Conservation (phyloP, 1,140 invertebrate species). For the Nymphalis io region DNA sequence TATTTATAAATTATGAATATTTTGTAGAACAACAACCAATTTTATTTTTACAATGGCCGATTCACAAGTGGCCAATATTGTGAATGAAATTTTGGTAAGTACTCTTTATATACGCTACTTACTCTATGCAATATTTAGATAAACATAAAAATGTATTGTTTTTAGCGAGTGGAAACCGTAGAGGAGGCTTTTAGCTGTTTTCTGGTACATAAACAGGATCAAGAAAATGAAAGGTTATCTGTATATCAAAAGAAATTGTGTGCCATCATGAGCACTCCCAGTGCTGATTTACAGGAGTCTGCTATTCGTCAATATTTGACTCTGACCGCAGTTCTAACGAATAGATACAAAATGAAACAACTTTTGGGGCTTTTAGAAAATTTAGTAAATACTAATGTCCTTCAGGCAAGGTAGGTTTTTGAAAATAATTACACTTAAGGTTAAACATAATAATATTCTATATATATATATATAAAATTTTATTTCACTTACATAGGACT, state of each 20-base stretch:
- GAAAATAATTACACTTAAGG: background rate
- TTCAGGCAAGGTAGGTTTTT: constrained; percentile 82
- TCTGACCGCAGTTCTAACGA: constrained; percentile 85
- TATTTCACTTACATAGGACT: too few species aligned
- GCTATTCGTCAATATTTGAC: constrained; percentile 87
- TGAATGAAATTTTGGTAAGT: constrained; percentile 85
- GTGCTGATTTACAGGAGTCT: constrained; percentile 86
- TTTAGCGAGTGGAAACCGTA: constrained; percentile 88
- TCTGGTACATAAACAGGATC: constrained; percentile 86
- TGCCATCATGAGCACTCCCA: constrained; percentile 74
- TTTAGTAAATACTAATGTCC: constrained; percentile 84
- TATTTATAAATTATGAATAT: constrained; percentile 21
- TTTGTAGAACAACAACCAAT: constrained; percentile 16
- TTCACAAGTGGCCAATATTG: constrained; percentile 82
- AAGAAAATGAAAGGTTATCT: constrained; percentile 84
- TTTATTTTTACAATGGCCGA: constrained; percentile 77
- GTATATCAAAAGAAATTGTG: constrained; percentile 84
- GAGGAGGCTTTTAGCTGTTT: constrained; percentile 94
- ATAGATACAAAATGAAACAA: constrained; percentile 86
- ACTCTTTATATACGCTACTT: background rate
- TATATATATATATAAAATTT: too few species aligned
- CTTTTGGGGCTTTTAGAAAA: constrained; percentile 87
- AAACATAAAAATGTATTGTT: constrained; percentile 41
- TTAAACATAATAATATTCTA: too few species aligned
- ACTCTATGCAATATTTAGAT: constrained; percentile 4